These are phyloP conservation scores for Melanotaenia nigrans DNA, from an alignment of 2,797 vertebrate species.

Conservation along the genomic window DNA sequence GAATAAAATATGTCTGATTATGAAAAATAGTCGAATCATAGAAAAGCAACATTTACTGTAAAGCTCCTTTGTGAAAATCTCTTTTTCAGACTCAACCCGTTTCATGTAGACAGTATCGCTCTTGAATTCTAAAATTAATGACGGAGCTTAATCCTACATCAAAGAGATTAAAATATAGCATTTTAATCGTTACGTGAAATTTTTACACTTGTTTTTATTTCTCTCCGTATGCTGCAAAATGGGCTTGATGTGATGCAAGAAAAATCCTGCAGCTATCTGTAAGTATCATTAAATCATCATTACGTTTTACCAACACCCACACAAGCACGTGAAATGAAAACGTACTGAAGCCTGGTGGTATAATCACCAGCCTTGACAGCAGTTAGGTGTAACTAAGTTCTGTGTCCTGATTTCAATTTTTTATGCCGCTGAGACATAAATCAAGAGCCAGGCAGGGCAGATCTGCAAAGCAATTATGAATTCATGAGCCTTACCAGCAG, in stretches of 20 bases:
- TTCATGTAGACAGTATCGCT: not conserved
- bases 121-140: not conserved
- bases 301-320: not conserved
- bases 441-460: slow-evolving; percentile 2
- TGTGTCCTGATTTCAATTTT: slow-evolving; percentile 20
- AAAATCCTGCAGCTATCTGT: not conserved
- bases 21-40: slow-evolving; percentile 4
- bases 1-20: not conserved
- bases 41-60: not conserved
- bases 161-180: not conserved
- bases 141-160: not conserved
- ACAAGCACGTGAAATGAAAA: not conserved
- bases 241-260: not conserved
- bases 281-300: not conserved
- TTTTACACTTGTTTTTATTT: not conserved
- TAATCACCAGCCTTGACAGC: not conserved
- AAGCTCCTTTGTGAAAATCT: not conserved
- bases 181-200: not conserved
- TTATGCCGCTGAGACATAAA: slow-evolving; percentile 1
- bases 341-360: not conserved
- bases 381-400: not conserved
- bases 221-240: not conserved
- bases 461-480: not conserved
- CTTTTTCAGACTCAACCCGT: not conserved
- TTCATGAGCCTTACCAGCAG: slow-evolving; percentile 82